Evolutionary conservation across 2,797 vertebrate species (phyloP).

Genomic region (Myiotriccus ornatus): DNA sequence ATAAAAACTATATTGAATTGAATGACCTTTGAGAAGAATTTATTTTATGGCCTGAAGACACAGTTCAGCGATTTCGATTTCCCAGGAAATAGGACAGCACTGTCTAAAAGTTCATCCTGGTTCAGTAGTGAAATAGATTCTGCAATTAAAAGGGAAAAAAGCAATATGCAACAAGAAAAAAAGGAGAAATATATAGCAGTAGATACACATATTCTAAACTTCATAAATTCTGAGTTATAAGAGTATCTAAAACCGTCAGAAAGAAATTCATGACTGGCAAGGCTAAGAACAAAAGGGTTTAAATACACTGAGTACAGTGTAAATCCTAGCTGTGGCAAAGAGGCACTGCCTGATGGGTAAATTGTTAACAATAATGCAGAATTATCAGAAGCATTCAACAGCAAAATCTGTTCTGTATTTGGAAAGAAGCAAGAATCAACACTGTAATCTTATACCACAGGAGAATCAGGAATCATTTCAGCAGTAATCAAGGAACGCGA

Average conservation of each 20-base stretch:
- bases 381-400: neutral
- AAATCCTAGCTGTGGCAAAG: neutral
- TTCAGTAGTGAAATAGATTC: neutral
- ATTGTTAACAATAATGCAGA: neutral
- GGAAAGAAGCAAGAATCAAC: neutral
- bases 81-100: neutral
- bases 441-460: neutral
- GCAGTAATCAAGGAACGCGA: neutral
- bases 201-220: neutral
- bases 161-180: neutral
- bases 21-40: neutral
- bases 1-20: neutral
- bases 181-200: neutral
- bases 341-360: neutral
- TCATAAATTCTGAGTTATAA: neutral
- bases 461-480: neutral
- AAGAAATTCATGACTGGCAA: neutral
- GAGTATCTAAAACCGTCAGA: neutral
- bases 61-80: neutral
- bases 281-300: neutral
- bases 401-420: neutral
- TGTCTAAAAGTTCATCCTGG: neutral
- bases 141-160: neutral
- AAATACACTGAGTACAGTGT: neutral
- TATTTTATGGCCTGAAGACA: neutral